These are phyloP conservation scores for Cheirogaleus major DNA, from an alignment of 2,797 vertebrate genomes.

Conservation along the genomic window DNA sequence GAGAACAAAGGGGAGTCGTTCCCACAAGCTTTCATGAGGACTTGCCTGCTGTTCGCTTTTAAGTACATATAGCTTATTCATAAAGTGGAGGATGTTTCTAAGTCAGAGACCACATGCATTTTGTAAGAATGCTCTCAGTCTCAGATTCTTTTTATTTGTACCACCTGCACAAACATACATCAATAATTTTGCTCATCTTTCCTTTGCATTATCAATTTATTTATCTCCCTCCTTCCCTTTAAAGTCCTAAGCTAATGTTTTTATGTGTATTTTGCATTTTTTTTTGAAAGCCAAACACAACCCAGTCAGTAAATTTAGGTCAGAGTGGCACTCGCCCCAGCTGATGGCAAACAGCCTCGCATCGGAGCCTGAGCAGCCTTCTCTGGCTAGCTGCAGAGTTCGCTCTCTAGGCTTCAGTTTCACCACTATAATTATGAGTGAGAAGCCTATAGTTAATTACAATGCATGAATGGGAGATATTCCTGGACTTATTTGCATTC, in stretches of 20 bases:
- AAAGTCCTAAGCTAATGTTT: constrained; percentile 30
- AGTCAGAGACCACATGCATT: not conserved
- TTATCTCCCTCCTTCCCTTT: constrained; percentile 43
- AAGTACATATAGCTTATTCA: constrained; percentile 28
- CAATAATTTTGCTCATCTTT: constrained; percentile 61
- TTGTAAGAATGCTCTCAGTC: constrained; percentile 39
- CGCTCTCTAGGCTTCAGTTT: constrained; percentile 74
- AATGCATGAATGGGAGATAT: constrained; percentile 83
- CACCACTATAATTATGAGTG: constrained; percentile 69
- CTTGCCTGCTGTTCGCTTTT: not conserved
- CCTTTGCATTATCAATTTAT: constrained; percentile 60
- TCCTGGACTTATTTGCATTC: constrained; percentile 86
- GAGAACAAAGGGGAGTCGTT: constrained; percentile 51
- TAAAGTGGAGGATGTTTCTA: not conserved
- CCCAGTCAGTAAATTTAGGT: constrained; percentile 53
- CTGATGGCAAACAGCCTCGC: constrained; percentile 60
- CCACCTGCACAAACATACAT: not conserved
- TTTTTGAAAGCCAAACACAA: not conserved
- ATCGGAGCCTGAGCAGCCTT: constrained; percentile 59
- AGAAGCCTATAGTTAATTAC: constrained; percentile 81
- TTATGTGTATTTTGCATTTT: constrained; percentile 12
- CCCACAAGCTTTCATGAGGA: not conserved
- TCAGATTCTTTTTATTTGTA: not conserved
- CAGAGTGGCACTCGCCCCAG: not conserved
- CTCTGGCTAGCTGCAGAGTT: constrained; percentile 69